Evolutionary conservation across 2,797 vertebrate genomes (phyloP).

Genomic region (Amniataba percoides): DNA sequence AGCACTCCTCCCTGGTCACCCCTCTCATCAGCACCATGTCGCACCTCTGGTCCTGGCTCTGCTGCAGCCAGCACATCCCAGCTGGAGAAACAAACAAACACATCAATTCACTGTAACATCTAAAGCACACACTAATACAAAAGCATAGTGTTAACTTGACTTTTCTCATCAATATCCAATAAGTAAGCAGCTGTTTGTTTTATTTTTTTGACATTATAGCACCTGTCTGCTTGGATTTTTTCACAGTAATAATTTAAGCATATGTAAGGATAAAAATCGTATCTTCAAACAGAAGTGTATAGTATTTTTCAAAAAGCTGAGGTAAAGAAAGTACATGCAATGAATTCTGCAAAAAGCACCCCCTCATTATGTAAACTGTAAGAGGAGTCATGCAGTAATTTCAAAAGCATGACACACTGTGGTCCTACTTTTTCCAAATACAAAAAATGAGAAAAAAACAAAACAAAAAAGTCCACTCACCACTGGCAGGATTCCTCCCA

Average conservation of each 20-base stretch:
- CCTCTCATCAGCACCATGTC: conserved; percentile 93
- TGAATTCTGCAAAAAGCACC: neutral
- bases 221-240: neutral
- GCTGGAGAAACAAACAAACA: conserved; percentile 76
- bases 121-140: neutral
- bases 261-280: neutral
- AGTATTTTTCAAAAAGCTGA: neutral
- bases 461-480: conserved; percentile 74
- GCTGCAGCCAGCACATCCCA: conserved; percentile 97
- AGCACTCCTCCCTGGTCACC: conserved; percentile 94
- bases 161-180: neutral
- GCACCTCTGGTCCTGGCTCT: conserved; percentile 91
- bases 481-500: conserved; percentile 79
- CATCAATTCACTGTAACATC: neutral
- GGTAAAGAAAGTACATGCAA: neutral
- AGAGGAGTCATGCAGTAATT: neutral
- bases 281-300: neutral
- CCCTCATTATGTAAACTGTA: neutral
- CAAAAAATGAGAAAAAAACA: neutral
- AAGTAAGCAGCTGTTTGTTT: neutral
- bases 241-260: neutral
- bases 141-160: neutral
- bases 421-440: conserved; percentile 11
- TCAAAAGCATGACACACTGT: neutral
- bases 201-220: neutral